phyloP scores from a whole-genome alignment of 2,888 invertebrate species.

The Microctonus brassicae region DNA sequence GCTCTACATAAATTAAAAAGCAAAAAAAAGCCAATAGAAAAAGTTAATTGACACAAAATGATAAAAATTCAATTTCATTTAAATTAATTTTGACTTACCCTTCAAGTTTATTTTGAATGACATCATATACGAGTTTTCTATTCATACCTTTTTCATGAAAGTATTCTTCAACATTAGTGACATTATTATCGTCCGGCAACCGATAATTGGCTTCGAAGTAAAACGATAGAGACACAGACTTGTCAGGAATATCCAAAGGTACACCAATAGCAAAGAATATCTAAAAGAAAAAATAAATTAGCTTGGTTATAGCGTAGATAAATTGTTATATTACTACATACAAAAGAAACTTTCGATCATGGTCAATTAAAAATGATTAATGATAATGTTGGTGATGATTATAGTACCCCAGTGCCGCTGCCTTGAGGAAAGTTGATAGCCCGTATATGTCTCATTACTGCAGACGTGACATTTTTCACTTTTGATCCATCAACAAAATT shows the following conservation, averaged over 20 bases:
- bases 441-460: conserved; percentile 60
- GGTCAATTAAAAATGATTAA: conserved; percentile 41
- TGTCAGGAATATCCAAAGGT: conserved; percentile 78
- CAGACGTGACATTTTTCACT: conserved; percentile 60
- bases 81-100: conserved; percentile 70
- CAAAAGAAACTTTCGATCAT: too few relatives aligned
- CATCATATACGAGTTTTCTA: conserved; percentile 72
- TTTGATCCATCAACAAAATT: conserved; percentile 48
- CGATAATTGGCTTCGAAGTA: conserved; percentile 82
- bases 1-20: conserved; percentile 68
- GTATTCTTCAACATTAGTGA: conserved; percentile 49
- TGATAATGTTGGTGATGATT: conserved; percentile 49
- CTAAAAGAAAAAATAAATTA: conserved; percentile 65
- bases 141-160: conserved; percentile 69
- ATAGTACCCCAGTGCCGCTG: conserved; percentile 64
- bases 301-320: background rate
- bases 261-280: conserved; percentile 79
- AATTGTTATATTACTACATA: background rate
- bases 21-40: background rate
- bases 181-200: conserved; percentile 73
- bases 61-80: conserved; percentile 8
- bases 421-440: conserved; percentile 63
- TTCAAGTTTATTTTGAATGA: conserved; percentile 72
- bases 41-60: too few relatives aligned
- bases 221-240: conserved; percentile 79